phyloP scores from a whole-genome alignment of 2,797 vertebrate genomes.

The Clarias fuscus region DNA sequence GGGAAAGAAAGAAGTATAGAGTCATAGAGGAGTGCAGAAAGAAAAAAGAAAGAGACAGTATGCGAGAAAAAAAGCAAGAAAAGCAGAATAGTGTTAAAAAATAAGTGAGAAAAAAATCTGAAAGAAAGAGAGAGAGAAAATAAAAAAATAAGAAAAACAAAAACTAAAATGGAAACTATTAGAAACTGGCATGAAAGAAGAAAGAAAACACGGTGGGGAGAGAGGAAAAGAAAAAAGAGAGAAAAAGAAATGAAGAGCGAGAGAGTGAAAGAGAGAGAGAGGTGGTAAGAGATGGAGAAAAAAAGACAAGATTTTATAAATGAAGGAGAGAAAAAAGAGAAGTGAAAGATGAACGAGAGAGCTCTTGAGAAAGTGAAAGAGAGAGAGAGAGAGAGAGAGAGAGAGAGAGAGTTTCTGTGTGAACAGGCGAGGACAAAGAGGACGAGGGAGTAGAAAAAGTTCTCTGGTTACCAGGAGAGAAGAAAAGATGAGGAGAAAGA shows the following conservation, averaged over 20 bases:
- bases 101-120: background rate
- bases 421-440: constrained; percentile 41
- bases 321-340: constrained; percentile 4
- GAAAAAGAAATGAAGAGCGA: background rate
- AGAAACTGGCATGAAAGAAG: background rate
- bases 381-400: constrained; percentile 8
- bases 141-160: background rate
- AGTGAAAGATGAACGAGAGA: background rate
- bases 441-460: constrained; percentile 47
- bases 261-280: background rate
- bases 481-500: constrained; percentile 38
- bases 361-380: background rate
- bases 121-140: background rate
- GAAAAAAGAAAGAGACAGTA: constrained; percentile 18
- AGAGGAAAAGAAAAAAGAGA: background rate
- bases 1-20: constrained; percentile 36
- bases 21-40: constrained; percentile 11
- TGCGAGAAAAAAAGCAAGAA: background rate
- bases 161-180: background rate
- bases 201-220: background rate
- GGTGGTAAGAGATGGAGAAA: constrained; percentile 7
- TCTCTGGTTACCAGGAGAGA: constrained; percentile 53
- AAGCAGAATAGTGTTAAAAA: background rate
- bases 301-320: constrained; percentile 14
- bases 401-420: constrained; percentile 24